A percentile compares a stretch with the other conserved stretches of the same genome.
phyloP scores from a whole-genome alignment of 2,113 vertebrate species.

The Sisor rabdophorus region DNA sequence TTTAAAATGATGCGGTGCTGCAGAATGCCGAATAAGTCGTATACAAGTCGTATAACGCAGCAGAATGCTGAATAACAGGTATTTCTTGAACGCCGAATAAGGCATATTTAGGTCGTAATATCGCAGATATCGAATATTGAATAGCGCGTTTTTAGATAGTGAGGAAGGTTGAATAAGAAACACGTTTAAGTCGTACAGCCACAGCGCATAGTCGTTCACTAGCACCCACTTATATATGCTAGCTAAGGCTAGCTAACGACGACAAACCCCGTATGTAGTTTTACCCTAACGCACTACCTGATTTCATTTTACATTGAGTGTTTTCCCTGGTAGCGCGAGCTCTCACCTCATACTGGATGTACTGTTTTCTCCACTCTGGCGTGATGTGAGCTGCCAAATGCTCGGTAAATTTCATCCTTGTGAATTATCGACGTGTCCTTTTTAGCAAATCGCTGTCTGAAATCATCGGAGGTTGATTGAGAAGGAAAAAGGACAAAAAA shows the following conservation, averaged over 20 bases:
- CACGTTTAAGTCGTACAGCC: background rate
- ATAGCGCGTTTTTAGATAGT: too few species aligned
- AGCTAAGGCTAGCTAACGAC: background rate
- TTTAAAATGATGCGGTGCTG: too few species aligned
- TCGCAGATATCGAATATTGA: background rate
- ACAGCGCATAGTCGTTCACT: background rate
- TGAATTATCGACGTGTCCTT: background rate
- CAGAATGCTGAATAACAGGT: background rate
- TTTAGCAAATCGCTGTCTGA: background rate
- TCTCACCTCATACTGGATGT: conserved; percentile 96
- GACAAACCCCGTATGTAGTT: background rate
- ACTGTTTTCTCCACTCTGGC: conserved; percentile 97
- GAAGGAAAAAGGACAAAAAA: background rate
- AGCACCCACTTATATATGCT: too few species aligned
- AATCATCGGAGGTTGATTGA: background rate
- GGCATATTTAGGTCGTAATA: background rate
- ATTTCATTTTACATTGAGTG: background rate
- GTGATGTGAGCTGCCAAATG: conserved; percentile 98
- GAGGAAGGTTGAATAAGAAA: background rate
- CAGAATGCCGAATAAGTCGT: too few species aligned
- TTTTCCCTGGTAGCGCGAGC: background rate
- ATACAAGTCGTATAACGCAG: background rate
- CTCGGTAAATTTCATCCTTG: conserved; percentile 94
- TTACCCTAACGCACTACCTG: background rate
- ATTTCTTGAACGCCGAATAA: background rate